A percentile compares a stretch with the other conserved stretches of the same genome.
These are phyloP conservation scores for Carettochelys insculpta DNA, from an alignment of 2,113 vertebrate species.

Conservation along the genomic window DNA sequence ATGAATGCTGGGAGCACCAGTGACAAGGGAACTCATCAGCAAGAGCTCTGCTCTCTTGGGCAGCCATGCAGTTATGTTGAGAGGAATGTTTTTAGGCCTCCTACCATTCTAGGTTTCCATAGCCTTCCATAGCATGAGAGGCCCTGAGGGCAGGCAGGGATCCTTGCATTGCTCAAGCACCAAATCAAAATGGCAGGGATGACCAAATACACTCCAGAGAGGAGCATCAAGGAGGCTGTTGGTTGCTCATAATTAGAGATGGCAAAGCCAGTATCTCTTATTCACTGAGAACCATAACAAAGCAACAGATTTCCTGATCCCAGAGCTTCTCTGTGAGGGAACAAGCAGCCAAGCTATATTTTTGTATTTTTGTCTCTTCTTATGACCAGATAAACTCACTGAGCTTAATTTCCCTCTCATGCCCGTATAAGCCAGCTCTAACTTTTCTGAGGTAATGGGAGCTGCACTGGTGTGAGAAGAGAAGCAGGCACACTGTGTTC, in stretches of 20 bases:
- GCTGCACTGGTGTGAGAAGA: fast-evolving
- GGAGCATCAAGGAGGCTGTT: fast-evolving
- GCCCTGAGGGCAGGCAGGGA: not conserved
- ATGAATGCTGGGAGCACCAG: not conserved
- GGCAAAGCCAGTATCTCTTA: not conserved
- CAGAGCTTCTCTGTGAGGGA: not conserved
- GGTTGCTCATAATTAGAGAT: not conserved
- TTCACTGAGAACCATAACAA: not conserved
- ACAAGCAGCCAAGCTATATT: fast-evolving
- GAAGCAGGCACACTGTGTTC: not conserved
- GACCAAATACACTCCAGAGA: fast-evolving
- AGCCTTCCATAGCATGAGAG: not conserved
- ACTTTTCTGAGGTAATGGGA: fast-evolving
- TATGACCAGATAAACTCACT: fast-evolving
- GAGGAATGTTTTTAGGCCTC: not conserved
- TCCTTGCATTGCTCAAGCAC: not conserved
- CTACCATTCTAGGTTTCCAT: not conserved
- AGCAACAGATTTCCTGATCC: not conserved
- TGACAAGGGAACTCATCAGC: not conserved
- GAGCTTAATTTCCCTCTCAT: fast-evolving
- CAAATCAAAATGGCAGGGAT: not conserved
- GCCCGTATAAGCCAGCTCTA: fast-evolving
- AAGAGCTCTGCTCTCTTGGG: not conserved
- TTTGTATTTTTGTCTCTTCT: not conserved
- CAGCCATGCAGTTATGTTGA: not conserved